phyloP scores from a whole-genome alignment of 2,797 vertebrate species.

The Margarornis squamiger region DNA sequence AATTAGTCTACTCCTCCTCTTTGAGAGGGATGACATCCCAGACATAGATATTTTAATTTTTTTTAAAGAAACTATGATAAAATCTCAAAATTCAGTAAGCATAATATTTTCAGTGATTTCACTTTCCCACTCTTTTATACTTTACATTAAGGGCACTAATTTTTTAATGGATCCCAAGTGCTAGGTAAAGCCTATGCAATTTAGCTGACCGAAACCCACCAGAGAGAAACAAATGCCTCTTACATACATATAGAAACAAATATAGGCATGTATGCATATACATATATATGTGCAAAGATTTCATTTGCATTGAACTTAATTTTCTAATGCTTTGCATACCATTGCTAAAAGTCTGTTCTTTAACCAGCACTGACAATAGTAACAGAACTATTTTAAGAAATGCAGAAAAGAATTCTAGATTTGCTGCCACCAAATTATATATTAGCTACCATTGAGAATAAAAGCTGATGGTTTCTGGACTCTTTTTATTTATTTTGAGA shows the following conservation, averaged over 20 bases:
- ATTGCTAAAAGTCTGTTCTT: background rate
- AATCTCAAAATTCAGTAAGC: background rate
- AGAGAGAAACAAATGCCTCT: background rate
- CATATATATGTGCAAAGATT: background rate
- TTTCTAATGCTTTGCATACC: background rate
- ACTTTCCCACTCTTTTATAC: background rate
- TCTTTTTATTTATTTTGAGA: background rate
- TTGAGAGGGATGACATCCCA: background rate
- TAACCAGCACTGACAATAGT: background rate
- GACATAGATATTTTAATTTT: too few relatives aligned
- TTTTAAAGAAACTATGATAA: background rate
- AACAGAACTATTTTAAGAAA: background rate
- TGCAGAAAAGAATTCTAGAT: background rate
- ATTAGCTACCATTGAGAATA: background rate
- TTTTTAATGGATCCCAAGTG: background rate
- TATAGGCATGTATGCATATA: too few relatives aligned
- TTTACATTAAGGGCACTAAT: background rate
- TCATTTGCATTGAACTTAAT: background rate
- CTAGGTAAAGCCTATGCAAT: background rate
- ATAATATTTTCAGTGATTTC: background rate
- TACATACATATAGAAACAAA: background rate
- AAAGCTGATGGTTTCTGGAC: background rate
- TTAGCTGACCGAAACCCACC: background rate
- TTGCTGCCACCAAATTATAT: background rate
- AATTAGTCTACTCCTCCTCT: background rate